Evolutionary conservation across 2,113 vertebrate species (phyloP), one percentile per base, ranked within the genome.

Genomic region (Ceyx margarethae): DNA sequence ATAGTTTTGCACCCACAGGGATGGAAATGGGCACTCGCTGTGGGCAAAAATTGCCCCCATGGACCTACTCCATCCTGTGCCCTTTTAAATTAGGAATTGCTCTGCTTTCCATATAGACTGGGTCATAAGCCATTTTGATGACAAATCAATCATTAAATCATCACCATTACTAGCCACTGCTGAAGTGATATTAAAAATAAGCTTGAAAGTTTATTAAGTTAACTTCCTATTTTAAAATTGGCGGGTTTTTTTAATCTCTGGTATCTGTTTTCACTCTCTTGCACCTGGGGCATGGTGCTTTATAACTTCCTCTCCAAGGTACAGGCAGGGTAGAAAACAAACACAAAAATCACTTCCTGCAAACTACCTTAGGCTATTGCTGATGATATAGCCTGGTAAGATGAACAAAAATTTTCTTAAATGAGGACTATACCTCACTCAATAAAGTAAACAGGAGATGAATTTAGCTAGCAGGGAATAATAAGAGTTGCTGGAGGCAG

Each of bases 381-480:
- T 95, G 68, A 84, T 90, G 71, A 87, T 40, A 61, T 28, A 58
- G 37, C 48, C 91, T 94, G 93, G 79, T 48, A 90, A 91, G 61
- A 75, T 87, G 37, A 54, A 20, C 31, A 28, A 83, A 95, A 83
- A 37, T 42, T 92, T 96, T 92, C 58, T 71, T 81, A 93, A 58
- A 50, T 71, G 66, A 78, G 26, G 20, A 79, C 15, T 86, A 45
- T 31, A 82, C 5, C 5, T 88, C 87, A 64, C 21, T 95, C 90
- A 91, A 50, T 82, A 94, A 95, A 89, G n/a, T 85, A 96, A 97
- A 73, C 35, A 76, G 67, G 53, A 93, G 79, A 92, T 87, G 45
- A 95, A 90, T 91, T 91, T 93, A 57, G 29, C 57, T 89, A 84
- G 28, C 40, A 95, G 68, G 31, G 66, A 95, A 90, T 50, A 93